Evolutionary conservation across 1,140 invertebrate species (phyloP).

Genomic region (Lordiphosa clarofinis): DNA sequence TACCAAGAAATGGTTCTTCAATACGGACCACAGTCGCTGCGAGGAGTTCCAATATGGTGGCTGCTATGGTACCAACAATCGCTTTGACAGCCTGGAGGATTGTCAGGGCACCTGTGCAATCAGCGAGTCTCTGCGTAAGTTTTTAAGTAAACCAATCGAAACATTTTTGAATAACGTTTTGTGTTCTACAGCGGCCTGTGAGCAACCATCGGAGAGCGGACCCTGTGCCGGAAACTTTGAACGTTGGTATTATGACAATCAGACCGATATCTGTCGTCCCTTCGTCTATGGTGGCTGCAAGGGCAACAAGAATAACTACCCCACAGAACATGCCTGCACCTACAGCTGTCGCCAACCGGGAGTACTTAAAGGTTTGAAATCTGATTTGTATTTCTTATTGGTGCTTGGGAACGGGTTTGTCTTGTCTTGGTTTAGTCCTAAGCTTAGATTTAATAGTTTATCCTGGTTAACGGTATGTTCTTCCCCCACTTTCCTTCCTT

Average conservation of each 20-base stretch:
- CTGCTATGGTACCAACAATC: constrained; percentile 94
- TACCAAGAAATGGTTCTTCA: constrained; percentile 92
- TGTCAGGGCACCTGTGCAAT: constrained; percentile 90
- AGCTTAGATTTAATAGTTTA: constrained; percentile 26
- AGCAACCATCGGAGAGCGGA: constrained; percentile 87
- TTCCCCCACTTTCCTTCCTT: constrained; percentile 38
- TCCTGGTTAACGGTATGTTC: constrained; percentile 56
- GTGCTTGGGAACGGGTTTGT: constrained; percentile 3
- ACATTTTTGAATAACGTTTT: no score
- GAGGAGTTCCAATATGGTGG: constrained; percentile 90
- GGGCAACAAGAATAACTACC: constrained; percentile 93
- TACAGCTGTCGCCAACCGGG: constrained; percentile 88
- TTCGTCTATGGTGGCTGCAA: constrained; percentile 95
- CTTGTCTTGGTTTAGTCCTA: constrained; percentile 22
- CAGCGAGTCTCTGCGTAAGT: constrained; percentile 85
- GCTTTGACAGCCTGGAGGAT: constrained; percentile 90
- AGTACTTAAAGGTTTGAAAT: constrained; percentile 84
- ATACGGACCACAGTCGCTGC: constrained; percentile 86
- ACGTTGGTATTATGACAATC: constrained; percentile 90
- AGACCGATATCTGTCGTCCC: constrained; percentile 85
- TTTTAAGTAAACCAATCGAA: neutral
- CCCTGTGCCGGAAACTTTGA: constrained; percentile 91
- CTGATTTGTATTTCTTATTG: constrained; percentile 10
- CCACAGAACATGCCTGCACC: constrained; percentile 88
- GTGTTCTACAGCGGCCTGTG: constrained; percentile 86